A percentile compares a stretch with the other conserved stretches of the same genome.
Evolutionary conservation across 1,140 invertebrate genomes (phyloP).

Genomic region (Globodera rostochiensis): DNA sequence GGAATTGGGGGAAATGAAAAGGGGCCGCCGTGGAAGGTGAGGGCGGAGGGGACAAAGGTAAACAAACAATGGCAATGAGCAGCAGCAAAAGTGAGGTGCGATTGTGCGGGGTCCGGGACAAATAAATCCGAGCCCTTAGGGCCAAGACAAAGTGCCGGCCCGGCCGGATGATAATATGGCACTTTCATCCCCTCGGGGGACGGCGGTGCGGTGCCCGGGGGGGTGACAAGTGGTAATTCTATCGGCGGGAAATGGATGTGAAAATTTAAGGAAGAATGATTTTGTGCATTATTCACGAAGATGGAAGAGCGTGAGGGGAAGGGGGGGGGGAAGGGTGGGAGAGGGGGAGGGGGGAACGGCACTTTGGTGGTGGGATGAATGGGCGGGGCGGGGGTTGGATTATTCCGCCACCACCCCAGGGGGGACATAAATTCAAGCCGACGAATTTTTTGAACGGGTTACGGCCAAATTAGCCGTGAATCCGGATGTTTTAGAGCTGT

Average conservation of each 20-base stretch:
- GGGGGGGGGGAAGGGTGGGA: no score
- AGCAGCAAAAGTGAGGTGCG: no score
- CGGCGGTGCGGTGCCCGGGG: no score
- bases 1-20: no score
- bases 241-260: neutral
- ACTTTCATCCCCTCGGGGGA: neutral
- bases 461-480: no score
- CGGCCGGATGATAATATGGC: neutral
- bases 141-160: neutral
- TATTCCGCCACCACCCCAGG: neutral
- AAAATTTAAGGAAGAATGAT: conserved; percentile 3
- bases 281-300: conserved; percentile 2
- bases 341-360: neutral
- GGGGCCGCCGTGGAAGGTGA: neutral
- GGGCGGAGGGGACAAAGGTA: neutral
- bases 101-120: neutral
- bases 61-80: neutral
- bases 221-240: neutral
- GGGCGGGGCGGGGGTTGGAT: neutral
- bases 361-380: neutral
- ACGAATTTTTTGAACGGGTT: no score
- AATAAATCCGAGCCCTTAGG: neutral
- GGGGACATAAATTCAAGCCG: no score
- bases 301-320: neutral
- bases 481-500: no score